Conservation (phyloP, 2,888 invertebrate species). For the Imbricaverruca yamaguchii region DNA sequence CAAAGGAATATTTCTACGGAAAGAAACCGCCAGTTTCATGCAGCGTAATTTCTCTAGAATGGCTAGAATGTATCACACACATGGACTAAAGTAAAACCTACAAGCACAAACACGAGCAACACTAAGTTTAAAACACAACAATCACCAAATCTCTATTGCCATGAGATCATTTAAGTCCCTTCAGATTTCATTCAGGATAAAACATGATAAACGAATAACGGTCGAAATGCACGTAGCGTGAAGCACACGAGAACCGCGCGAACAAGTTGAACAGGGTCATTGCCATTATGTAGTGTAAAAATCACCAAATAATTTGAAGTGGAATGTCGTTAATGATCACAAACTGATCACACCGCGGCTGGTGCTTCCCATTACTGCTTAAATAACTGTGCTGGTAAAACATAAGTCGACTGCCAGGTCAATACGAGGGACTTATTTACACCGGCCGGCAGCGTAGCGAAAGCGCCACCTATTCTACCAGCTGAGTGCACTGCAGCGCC, state of each 20-base stretch:
- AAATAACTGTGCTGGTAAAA: not conserved
- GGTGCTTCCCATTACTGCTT: not conserved
- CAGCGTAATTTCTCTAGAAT: not conserved
- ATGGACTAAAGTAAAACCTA: not conserved
- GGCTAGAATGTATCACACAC: slow-evolving; percentile 17
- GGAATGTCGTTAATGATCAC: not conserved
- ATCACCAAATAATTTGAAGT: not conserved
- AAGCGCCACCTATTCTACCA: not conserved
- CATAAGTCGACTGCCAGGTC: not conserved
- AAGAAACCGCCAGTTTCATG: not conserved
- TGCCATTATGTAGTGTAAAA: not conserved
- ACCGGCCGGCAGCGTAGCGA: not conserved
- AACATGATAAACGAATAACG: not conserved
- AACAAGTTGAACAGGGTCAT: no score
- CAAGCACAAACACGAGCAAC: not conserved
- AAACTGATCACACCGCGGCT: no score
- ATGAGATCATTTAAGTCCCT: slow-evolving; percentile 18
- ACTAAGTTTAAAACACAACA: slow-evolving; percentile 12
- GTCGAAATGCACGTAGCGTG: not conserved
- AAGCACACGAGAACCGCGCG: no score
- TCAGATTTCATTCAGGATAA: not conserved
- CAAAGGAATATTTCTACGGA: not conserved
- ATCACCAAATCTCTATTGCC: slow-evolving; percentile 19
- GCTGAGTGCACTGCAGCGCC: not conserved
- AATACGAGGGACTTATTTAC: not conserved